phyloP scores from a whole-genome alignment of 2,888 invertebrate genomes.

The Pseudococcus jackbeardsleyi region DNA sequence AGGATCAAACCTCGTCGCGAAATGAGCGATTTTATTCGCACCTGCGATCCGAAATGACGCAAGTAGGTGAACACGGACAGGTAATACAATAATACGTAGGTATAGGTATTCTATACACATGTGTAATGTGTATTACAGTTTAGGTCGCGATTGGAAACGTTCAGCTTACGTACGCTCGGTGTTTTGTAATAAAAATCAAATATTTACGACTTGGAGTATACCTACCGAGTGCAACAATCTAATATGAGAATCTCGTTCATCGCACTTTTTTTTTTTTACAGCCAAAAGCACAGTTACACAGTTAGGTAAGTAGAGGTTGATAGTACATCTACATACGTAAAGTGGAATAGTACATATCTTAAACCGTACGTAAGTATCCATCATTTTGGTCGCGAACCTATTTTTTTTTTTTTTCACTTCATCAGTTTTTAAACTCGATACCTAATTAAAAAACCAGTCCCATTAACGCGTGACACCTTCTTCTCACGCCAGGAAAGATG shows the following conservation, averaged over 20 bases:
- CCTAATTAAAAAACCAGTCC: slow-evolving; percentile 23
- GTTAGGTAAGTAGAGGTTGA: neutral
- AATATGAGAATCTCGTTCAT: slow-evolving; percentile 8
- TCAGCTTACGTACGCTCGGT: neutral
- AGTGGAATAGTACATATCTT: no score
- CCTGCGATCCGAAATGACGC: neutral
- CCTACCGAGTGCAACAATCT: neutral
- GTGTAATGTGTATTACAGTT: neutral
- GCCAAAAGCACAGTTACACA: neutral
- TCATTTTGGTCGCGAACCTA: neutral
- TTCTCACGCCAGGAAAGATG: neutral
- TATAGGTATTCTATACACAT: no score
- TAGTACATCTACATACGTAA: no score
- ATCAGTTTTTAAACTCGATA: neutral
- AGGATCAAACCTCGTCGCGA: neutral
- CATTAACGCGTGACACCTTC: slow-evolving; percentile 21
- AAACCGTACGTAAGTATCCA: neutral
- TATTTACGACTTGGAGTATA: neutral
- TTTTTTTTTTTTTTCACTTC: neutral
- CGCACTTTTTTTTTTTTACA: neutral
- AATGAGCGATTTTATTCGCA: neutral
- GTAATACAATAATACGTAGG: no score
- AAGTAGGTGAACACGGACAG: no score
- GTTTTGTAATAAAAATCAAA: neutral
- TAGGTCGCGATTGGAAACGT: neutral